Evolutionary conservation across 2,888 invertebrate species (phyloP), one percentile per base, ranked within the genome.

Genomic region (Scaptomyza parva): DNA sequence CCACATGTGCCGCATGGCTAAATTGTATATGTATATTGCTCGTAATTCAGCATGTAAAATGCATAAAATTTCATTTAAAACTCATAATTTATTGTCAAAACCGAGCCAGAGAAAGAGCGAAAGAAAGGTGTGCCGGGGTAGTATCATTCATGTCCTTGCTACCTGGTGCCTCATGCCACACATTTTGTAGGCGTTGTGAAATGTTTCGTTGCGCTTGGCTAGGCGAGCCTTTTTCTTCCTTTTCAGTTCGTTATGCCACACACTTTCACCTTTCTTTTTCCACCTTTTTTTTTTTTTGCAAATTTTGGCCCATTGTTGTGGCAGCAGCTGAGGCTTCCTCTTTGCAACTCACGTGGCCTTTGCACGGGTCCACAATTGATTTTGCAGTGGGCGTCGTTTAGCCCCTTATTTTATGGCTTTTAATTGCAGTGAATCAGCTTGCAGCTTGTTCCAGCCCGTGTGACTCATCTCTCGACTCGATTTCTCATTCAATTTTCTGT

Each of bases 261-360:
- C 83, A 86, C 82, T 86, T 84, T 84, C 85, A 81, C 84, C 85
- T 84, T 84, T 78, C 76, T 52, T 75, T 75, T 39, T 35, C 30
- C 30, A 39, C 30, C 47, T 12, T 14, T 24, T 18, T 28, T 28
- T 8, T 7, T 3, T 47, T 47, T 67, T 67, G 66, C 66, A 50
- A 48, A 66, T 52, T 76, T 57, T 70, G 50, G 33, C 45, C 60
- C 61, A 69, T 81, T 82, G 85, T 69, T 30, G 60, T 62, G 70
- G 73, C 78, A 47, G 68, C 67, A 71, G 77, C 78, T 66, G 71
- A 65, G 54, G 50, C 50, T 61, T 44, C 45, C 22, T 5, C 11
- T 20, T n/a, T 22, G 7, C n/a, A n/a, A 11, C 17, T 37, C 62
- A 69, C 59, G 63, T 68, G 78, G 66, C 81, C 85, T 81, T 81